Conservation (phyloP, 2,113 vertebrate species). For the Hiodon tergisus region DNA sequence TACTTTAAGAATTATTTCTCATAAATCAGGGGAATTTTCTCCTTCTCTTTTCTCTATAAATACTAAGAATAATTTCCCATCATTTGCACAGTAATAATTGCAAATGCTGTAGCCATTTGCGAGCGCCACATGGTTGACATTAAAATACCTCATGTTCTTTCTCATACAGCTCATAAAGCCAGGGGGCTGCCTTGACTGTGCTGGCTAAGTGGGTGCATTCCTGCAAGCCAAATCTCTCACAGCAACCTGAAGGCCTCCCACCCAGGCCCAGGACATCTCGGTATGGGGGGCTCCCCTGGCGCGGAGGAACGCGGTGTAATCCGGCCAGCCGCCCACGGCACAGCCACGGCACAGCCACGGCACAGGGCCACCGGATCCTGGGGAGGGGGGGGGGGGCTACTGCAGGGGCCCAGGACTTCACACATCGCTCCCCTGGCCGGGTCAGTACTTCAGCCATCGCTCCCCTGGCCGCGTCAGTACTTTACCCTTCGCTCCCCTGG, state of each 20-base stretch:
- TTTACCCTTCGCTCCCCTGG: too few species aligned
- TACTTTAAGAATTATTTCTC: background rate
- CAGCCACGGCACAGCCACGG: background rate
- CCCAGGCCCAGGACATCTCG: background rate
- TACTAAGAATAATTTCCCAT: background rate
- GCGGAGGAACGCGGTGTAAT: background rate
- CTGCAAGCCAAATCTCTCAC: background rate
- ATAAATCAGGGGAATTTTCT: background rate
- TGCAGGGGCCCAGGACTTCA: too few species aligned
- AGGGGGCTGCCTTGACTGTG: conserved; percentile 7
- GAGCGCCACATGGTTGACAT: conserved; percentile 23
- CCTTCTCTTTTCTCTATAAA: background rate
- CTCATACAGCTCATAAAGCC: conserved; percentile 1
- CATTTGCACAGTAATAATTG: background rate
- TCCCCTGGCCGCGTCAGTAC: too few species aligned
- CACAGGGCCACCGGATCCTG: too few species aligned
- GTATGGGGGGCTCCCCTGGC: background rate
- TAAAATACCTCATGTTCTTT: conserved; percentile 22
- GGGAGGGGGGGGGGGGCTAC: too few species aligned
- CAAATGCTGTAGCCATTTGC: conserved; percentile 2
- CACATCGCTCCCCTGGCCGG: too few species aligned
- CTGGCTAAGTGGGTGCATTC: conserved; percentile 15
- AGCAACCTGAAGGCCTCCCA: background rate
- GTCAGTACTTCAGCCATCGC: too few species aligned
- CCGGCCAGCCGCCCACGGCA: background rate